Percentiles rank a stretch among this genome's conserved stretches.
phyloP scores from a whole-genome alignment of 2,888 invertebrate species.

The Pyralis farinalis region DNA sequence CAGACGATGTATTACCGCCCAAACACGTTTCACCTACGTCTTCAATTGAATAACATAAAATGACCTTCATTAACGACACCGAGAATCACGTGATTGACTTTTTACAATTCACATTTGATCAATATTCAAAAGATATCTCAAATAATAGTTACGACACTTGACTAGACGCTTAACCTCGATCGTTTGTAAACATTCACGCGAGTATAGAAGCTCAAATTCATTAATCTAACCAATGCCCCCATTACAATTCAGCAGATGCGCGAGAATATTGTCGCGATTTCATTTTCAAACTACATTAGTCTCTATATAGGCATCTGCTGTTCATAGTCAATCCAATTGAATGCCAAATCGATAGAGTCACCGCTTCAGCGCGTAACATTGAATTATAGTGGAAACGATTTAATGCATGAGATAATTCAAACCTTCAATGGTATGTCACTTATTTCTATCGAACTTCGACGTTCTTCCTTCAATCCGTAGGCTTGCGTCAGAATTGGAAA shows the following conservation, averaged over 20 bases:
- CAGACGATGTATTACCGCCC: slow-evolving; percentile 9
- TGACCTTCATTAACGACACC: slow-evolving; percentile 19
- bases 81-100: slow-evolving; percentile 17
- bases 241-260: slow-evolving; percentile 22
- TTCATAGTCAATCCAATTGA: slow-evolving; percentile 6
- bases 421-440: slow-evolving; percentile 44
- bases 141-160: slow-evolving; percentile 12
- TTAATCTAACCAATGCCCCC: slow-evolving; percentile 29
- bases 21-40: slow-evolving; percentile 17
- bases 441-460: slow-evolving; percentile 38
- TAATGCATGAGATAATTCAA: slow-evolving; percentile 43
- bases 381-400: slow-evolving; percentile 9
- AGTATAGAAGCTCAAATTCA: slow-evolving; percentile 21
- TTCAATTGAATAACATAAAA: slow-evolving; percentile 19
- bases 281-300: slow-evolving; percentile 7
- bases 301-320: slow-evolving; percentile 12
- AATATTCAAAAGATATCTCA: slow-evolving; percentile 6
- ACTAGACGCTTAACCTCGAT: slow-evolving; percentile 17
- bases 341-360: slow-evolving; percentile 2
- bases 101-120: slow-evolving; percentile 15
- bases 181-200: slow-evolving; percentile 20
- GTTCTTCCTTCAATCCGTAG: slow-evolving; percentile 54
- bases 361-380: neutral
- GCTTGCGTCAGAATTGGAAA: slow-evolving; percentile 76
- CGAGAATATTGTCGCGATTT: slow-evolving; percentile 4